phyloP scores from a whole-genome alignment of 2,888 invertebrate species.

The Epiblema foenella region DNA sequence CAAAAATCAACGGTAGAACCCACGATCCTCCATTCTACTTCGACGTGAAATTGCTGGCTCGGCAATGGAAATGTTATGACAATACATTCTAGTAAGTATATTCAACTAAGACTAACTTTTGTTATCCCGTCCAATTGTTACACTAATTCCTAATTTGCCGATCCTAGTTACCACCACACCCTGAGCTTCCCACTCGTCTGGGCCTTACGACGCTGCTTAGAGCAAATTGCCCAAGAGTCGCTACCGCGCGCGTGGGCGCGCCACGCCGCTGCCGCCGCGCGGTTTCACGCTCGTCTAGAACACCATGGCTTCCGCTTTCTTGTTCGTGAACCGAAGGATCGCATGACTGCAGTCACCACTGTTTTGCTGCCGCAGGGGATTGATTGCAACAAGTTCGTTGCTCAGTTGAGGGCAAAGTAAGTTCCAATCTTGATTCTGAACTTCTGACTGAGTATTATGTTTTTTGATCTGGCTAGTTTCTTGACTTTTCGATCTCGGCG shows the following conservation, averaged over 20 bases:
- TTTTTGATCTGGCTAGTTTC: no score
- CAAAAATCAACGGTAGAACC: conserved; percentile 67
- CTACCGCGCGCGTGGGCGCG: conserved; percentile 88
- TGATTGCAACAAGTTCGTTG: conserved; percentile 64
- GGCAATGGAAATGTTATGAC: conserved; percentile 78
- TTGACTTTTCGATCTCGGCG: no score
- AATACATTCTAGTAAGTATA: conserved; percentile 68
- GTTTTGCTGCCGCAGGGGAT: conserved; percentile 68
- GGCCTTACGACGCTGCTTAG: conserved; percentile 91
- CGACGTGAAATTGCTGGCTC: conserved; percentile 70
- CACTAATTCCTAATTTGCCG: neutral
- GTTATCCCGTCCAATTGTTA: conserved; percentile 2
- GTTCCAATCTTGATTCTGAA: conserved; percentile 46
- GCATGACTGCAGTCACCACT: conserved; percentile 74
- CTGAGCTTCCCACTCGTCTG: conserved; percentile 91
- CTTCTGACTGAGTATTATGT: no score
- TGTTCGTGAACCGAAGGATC: conserved; percentile 86
- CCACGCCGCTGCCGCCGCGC: conserved; percentile 87
- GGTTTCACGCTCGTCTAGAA: conserved; percentile 88
- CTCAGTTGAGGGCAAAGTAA: conserved; percentile 69
- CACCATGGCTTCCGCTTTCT: conserved; percentile 88
- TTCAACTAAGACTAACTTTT: no score
- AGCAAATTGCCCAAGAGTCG: conserved; percentile 89
- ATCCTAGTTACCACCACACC: conserved; percentile 92
- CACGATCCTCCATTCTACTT: conserved; percentile 77